phyloP scores from a whole-genome alignment of 2,888 invertebrate species.

The Rugalucina vietnamica region DNA sequence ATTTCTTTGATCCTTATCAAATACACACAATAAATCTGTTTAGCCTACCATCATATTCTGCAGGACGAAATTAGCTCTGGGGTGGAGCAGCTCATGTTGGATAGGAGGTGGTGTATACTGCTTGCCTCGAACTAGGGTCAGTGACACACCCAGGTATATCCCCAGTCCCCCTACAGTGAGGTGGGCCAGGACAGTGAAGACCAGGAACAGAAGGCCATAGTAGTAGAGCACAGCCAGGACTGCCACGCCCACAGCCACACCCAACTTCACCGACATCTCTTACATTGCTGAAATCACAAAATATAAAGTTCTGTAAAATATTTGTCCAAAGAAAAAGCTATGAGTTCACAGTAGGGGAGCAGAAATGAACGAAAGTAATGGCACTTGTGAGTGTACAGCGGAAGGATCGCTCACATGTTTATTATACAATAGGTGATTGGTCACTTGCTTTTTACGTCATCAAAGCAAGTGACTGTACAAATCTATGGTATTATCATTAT shows the following conservation, averaged over 20 bases:
- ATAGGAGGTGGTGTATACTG: slow-evolving; percentile 68
- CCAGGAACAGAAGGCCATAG: slow-evolving; percentile 64
- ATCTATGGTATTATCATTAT: too few species aligned
- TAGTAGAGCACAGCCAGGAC: slow-evolving; percentile 60
- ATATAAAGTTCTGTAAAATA: too few species aligned
- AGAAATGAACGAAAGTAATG: too few species aligned
- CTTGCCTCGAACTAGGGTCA: slow-evolving; percentile 74
- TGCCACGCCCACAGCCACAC: slow-evolving; percentile 45
- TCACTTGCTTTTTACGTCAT: too few species aligned
- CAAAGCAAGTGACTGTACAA: too few species aligned
- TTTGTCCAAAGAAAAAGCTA: too few species aligned
- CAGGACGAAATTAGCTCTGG: slow-evolving; percentile 63
- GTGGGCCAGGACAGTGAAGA: slow-evolving; percentile 56
- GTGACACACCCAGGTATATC: slow-evolving; percentile 71
- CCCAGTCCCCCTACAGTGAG: slow-evolving; percentile 58
- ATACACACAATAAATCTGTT: too few species aligned
- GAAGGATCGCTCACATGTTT: too few species aligned
- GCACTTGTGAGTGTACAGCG: too few species aligned
- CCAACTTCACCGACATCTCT: slow-evolving; percentile 37
- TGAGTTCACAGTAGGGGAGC: too few species aligned
- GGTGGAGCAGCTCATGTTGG: slow-evolving; percentile 52
- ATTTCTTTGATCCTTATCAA: too few species aligned
- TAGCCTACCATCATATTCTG: slow-evolving; percentile 73
- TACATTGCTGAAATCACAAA: background rate
- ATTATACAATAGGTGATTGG: too few species aligned